phyloP scores from a whole-genome alignment of 2,113 vertebrate genomes.

The Porphyrio hochstetteri region DNA sequence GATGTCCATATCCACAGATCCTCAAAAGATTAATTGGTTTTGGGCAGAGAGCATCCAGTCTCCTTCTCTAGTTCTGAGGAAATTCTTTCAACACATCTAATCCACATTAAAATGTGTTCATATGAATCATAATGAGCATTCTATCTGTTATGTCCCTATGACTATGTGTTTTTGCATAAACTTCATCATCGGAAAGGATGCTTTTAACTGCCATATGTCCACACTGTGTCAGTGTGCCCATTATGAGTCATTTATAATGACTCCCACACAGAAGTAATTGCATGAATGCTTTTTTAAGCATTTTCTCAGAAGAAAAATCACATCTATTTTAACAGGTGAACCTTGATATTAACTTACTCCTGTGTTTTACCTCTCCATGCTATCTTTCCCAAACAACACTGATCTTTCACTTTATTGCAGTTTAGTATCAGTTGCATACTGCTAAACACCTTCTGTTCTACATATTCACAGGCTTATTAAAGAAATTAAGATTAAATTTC shows the following conservation, averaged over 20 bases:
- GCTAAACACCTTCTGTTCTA: background rate
- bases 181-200: background rate
- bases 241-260: background rate
- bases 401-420: background rate
- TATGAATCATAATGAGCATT: background rate
- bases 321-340: background rate
- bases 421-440: background rate
- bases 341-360: background rate
- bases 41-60: background rate
- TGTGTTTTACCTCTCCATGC: background rate
- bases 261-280: background rate
- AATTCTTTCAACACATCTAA: background rate
- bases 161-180: background rate
- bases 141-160: background rate
- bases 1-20: background rate
- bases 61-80: background rate
- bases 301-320: constrained; percentile 1
- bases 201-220: background rate
- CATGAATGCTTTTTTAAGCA: background rate
- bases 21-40: background rate
- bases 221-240: background rate
- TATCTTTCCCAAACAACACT: background rate
- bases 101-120: background rate
- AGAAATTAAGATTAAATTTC: background rate
- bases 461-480: background rate